Conservation (phyloP, 1,140 invertebrate species). For the Drosophila pruinosa region DNA sequence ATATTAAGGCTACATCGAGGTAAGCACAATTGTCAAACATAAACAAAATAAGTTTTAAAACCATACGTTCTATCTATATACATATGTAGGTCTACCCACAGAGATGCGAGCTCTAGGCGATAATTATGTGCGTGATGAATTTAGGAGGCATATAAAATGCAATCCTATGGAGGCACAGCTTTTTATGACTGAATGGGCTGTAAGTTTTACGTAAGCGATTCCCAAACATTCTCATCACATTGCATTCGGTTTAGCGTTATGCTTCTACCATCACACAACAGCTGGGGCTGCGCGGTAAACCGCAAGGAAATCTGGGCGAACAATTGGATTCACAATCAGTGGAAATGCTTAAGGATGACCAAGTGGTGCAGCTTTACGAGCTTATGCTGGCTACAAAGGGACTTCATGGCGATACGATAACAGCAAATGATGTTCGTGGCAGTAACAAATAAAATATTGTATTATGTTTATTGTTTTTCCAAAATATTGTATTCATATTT, state of each 20-base stretch:
- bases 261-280: slow-evolving; percentile 84
- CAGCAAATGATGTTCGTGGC: slow-evolving; percentile 56
- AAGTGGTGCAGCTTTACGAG: slow-evolving; percentile 92
- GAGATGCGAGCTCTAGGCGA: slow-evolving; percentile 91
- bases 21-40: slow-evolving; percentile 11
- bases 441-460: slow-evolving; percentile 59
- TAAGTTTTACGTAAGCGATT: slow-evolving; percentile 84
- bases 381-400: slow-evolving; percentile 88
- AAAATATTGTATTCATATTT: slow-evolving; percentile 90
- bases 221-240: background rate
- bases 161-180: slow-evolving; percentile 87
- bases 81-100: slow-evolving; percentile 86
- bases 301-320: slow-evolving; percentile 63
- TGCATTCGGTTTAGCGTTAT: slow-evolving; percentile 85
- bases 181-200: slow-evolving; percentile 95
- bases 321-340: slow-evolving; percentile 87
- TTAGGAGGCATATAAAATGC: slow-evolving; percentile 92
- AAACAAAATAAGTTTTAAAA: background rate
- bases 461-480: slow-evolving; percentile 83
- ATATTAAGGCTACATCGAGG: slow-evolving; percentile 92
- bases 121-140: slow-evolving; percentile 94
- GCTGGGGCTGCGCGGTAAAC: slow-evolving; percentile 74
- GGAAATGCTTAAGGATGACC: slow-evolving; percentile 90
- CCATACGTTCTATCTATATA: background rate
- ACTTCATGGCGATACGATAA: slow-evolving; percentile 61